Percentiles rank a stretch among this genome's conserved stretches.
Evolutionary conservation across 2,888 invertebrate genomes (phyloP).

Genomic region (Andrena bucephala): DNA sequence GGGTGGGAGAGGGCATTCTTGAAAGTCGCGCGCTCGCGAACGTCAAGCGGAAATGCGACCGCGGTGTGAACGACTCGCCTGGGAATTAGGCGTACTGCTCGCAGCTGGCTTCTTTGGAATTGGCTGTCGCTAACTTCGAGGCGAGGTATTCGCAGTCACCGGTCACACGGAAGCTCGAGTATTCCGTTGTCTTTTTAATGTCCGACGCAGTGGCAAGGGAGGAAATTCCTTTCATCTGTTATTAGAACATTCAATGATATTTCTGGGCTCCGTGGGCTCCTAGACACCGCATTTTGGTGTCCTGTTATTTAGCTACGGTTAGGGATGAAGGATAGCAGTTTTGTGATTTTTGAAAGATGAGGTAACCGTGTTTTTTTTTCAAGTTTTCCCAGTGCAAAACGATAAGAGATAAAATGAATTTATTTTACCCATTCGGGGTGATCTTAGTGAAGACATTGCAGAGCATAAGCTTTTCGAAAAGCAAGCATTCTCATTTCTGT

Average conservation of each 20-base stretch:
- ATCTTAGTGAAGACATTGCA: too few relatives aligned
- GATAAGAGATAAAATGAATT: too few relatives aligned
- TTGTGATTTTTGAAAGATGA: too few relatives aligned
- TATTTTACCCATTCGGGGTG: too few relatives aligned
- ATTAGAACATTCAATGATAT: neutral
- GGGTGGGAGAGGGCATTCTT: neutral
- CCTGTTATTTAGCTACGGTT: too few relatives aligned
- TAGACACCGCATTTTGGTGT: too few relatives aligned
- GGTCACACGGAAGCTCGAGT: neutral
- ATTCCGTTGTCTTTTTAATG: constrained; percentile 21
- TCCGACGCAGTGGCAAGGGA: neutral
- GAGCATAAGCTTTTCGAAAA: too few relatives aligned
- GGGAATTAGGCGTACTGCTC: constrained; percentile 39
- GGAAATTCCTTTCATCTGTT: neutral
- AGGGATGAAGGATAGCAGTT: too few relatives aligned
- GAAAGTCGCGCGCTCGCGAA: neutral
- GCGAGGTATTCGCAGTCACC: constrained; percentile 1
- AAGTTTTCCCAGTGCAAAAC: too few relatives aligned
- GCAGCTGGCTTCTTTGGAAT: constrained; percentile 27
- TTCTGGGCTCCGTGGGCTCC: too few relatives aligned
- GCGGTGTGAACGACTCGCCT: constrained; percentile 33
- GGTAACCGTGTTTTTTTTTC: too few relatives aligned
- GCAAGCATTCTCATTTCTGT: too few relatives aligned
- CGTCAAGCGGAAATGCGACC: constrained; percentile 22
- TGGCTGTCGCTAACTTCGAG: constrained; percentile 30